Evolutionary conservation across 2,797 vertebrate species (phyloP), one percentile per base, ranked within the genome.

Genomic region (Siniperca obscura): DNA sequence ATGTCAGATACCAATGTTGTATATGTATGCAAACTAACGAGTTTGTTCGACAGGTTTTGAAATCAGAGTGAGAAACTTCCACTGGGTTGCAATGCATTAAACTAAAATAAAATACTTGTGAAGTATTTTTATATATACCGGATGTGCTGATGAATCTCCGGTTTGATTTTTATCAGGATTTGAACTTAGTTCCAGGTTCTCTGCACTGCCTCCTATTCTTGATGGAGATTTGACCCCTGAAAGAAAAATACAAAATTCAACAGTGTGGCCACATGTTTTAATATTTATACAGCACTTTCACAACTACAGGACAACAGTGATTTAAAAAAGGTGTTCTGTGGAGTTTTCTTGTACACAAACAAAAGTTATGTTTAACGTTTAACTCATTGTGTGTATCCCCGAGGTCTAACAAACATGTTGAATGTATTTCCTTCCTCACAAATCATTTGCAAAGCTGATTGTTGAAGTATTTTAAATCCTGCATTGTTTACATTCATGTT

Each of bases 111-210:
- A 2, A 25, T 52, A 66, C 6, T 30, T 30, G 30, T 57, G 2
- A 25, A 56, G 8, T 74, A 0, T 19, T 52, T 22, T 46, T 59
- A 25, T 57, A 89, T 89, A 2, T 84, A 95, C 93, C 0, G 62
- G 73, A 67, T 55, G 76, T 48, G 74, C 4, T 0, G 81, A 6
- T 42, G 83, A 74, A 56, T 88, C 68, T 21, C 42, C 80, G 40
- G 62, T 86, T 70, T 67, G 79, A 22, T 44, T 96, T 95, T 97
- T 98, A 85, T 97, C 95, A 52, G 96, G 94, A 57, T 92, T 95
- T 86, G 96, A 91, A 90, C 95, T 97, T 92, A 92, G 92, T 68
- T 97, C 96, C 94, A 97, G 94, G 87, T 97, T 97, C 88, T 98
- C 98, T 95, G 96, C 95, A 79, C 96, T 97, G 87, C 92, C 94